Conservation (phyloP, 2,113 vertebrate species). For the Trematomus loennbergii region DNA sequence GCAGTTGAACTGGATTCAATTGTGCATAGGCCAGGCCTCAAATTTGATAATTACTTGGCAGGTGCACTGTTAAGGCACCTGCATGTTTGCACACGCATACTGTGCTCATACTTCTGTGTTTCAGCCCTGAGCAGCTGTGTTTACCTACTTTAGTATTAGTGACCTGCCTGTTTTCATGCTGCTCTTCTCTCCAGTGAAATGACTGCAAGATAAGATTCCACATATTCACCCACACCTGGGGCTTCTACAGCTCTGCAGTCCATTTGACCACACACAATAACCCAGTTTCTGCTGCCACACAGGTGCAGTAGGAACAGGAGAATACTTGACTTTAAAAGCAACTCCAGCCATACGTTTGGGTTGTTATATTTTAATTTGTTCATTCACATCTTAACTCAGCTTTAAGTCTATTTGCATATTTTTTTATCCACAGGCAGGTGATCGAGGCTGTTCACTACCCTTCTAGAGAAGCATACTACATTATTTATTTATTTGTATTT, state of each 20-base stretch:
- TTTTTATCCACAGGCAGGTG: not conserved
- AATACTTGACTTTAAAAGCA: not conserved
- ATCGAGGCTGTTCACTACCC: not conserved
- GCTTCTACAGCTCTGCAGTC: not conserved
- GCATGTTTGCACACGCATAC: not conserved
- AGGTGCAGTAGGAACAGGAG: not conserved
- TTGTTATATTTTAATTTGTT: not conserved
- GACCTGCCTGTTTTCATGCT: not conserved
- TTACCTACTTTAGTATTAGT: not conserved
- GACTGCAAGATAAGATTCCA: not conserved
- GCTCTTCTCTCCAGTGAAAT: not conserved
- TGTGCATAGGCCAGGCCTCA: not conserved
- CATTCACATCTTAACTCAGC: not conserved
- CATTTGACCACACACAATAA: not conserved
- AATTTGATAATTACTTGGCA: not conserved
- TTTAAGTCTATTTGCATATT: not conserved
- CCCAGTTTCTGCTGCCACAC: not conserved
- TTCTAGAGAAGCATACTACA: too few relatives aligned
- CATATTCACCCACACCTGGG: not conserved
- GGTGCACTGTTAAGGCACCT: not conserved
- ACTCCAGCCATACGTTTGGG: not conserved
- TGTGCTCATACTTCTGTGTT: not conserved
- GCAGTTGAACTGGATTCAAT: not conserved
- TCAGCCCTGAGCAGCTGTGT: constrained; percentile 12
- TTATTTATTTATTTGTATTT: not conserved